These are phyloP conservation scores for Chondrosia reniformis DNA, from an alignment of 37 sponge, comb jelly and placozoan species.

Conservation along the genomic window DNA sequence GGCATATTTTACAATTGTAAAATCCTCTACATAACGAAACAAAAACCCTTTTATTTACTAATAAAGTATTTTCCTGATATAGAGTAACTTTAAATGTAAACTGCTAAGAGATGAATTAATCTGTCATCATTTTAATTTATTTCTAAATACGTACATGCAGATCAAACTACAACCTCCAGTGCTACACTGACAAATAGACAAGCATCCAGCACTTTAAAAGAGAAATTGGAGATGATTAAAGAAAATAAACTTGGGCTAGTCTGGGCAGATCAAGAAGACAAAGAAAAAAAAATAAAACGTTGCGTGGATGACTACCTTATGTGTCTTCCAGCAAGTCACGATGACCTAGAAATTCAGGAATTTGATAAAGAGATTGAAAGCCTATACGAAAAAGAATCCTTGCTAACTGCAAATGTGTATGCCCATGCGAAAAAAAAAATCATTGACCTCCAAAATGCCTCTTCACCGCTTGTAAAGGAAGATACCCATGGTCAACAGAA, in stretches of 20 bases:
- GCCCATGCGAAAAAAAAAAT: no score
- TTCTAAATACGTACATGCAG: no score
- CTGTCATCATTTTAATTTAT: no score
- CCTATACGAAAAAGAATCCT: background rate
- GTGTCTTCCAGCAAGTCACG: background rate
- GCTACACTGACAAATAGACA: background rate
- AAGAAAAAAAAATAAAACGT: background rate
- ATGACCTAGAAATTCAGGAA: background rate
- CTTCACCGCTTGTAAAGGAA: background rate
- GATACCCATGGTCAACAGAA: background rate
- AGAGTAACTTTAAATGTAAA: no score
- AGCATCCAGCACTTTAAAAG: background rate
- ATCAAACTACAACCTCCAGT: background rate
- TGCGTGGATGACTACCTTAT: background rate
- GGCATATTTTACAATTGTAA: no score
- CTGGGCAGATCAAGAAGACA: background rate
- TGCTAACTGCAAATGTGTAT: background rate
- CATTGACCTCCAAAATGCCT: no score
- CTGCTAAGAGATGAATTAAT: no score
- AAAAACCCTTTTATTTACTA: no score
- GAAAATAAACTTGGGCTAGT: background rate
- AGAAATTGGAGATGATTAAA: background rate
- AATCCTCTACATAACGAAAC: no score
- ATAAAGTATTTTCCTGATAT: no score
- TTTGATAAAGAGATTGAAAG: background rate